Base-by-base conservation (phyloP, 2,113 vertebrate genomes). In the Electrona antarctica region DNA sequence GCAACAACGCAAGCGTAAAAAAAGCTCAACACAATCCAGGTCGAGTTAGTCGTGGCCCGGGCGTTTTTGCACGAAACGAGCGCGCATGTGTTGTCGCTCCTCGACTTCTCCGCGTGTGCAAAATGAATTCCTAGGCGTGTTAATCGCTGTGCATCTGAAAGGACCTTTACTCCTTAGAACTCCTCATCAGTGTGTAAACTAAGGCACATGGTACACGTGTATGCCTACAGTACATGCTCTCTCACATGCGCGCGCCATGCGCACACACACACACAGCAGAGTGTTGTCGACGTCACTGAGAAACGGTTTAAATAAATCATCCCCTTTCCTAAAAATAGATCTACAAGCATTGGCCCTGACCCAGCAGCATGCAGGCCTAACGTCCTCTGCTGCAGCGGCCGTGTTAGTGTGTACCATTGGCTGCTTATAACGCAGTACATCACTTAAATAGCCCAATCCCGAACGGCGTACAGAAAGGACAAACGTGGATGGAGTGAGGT, bases 291-390 rank as follows among this genome's bases (percentile, higher is more conserved):
- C 77, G 84, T 92, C 80, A 86, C 61, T 9, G 69, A 71, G 60
- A 66, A 81, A 74, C 60, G 80, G 12, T 86, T 93, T 93, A 88
- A 92, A 92, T 92, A 93, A 93, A 83, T 92, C 84, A 92, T 89
- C 71, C 13, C 4, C 64, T 64, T 59, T 69, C 84, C 64, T 4
- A 72, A 87, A 41, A 93, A 93, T 92, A 92, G 91, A 82, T 78
- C 61, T 29, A 48, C 76, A 79, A 56, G 81, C 79, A 2, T 79
- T 76, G 81, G 78, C 80, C 75, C 74, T 87, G 87, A 87, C 87
- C 86, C 67, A 71, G 67, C 41, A 21, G 21, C 21, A 21, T 21
- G 21, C 21, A 8, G 6, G 65, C 50, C 65, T 14, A 33, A 50
- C 73, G 68, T 78, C 67, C 51, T 71, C 51, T 52, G 54, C 76